Base-by-base conservation (phyloP, 1,140 invertebrate species). In the Elysia chlorotica region DNA sequence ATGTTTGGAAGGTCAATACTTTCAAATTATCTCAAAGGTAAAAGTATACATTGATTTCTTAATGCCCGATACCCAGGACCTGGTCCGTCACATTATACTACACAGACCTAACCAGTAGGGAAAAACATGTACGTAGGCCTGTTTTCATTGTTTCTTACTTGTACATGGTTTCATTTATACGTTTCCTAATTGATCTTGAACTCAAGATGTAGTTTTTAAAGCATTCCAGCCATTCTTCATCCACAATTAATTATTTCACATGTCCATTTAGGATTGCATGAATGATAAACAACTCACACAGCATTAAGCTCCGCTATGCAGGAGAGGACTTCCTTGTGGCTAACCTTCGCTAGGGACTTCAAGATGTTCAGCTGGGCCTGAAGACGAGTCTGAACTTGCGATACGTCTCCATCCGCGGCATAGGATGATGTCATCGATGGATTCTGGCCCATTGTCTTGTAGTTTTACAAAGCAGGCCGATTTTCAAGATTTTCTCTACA, bases 271-370 rank as follows among this genome's bases (percentile, higher is more conserved):
- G n/a, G n/a, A n/a, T n/a, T n/a, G n/a, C n/a, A n/a, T n/a, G n/a
- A n/a, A n/a, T n/a, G n/a, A n/a, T n/a, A n/a, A n/a, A n/a, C n/a
- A n/a, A 41, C 69, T n/a, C 63, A 71, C 69, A 71, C 69, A 28
- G 59, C 48, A 61, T 71, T 71, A 10, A 71, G 69, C 30, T 71
- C 57, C 30, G 61, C 69, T 36, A 71, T 71, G 59, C 57, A 62
- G 14, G 61, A 56, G 5, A 71, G 37, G 31, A 71, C 17, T 19
- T 71, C 69, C 21, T 21, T 31, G 30, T 71, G 69, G 5, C 23
- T 19, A 19, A 71, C 57, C 21, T 37, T 62, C 25, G 69, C 69
- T 10, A 71, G 2, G 14, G 57, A 62, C n/a, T 63, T 71, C 25
- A 71, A 3, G 23, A 71, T 63, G 23, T 71, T 57, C 33, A 71